phyloP scores from a whole-genome alignment of 2,113 vertebrate species.

The Xiphorhynchus elegans region DNA sequence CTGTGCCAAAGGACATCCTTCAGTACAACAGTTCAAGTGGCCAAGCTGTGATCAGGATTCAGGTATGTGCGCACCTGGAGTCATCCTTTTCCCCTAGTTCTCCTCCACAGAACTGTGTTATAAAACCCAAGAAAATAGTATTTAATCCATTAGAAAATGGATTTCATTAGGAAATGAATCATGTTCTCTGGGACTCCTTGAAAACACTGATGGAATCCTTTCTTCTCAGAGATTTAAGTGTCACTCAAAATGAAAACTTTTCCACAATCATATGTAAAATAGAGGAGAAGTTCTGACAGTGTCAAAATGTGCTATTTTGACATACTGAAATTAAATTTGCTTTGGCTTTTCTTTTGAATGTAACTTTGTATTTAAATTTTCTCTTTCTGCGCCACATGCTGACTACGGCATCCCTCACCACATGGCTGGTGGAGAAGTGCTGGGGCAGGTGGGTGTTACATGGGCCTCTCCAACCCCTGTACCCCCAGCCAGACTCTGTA shows the following conservation, averaged over 20 bases:
- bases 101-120: background rate
- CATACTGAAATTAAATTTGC: background rate
- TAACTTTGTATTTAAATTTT: background rate
- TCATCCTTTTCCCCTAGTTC: background rate
- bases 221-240: background rate
- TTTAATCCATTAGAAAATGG: background rate
- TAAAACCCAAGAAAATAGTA: background rate
- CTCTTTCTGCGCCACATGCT: background rate
- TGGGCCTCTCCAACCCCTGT: background rate
- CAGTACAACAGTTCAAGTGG: background rate
- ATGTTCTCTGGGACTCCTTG: background rate
- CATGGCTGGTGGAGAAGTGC: background rate
- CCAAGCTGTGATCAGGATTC: background rate
- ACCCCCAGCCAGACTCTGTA: background rate
- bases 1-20: background rate
- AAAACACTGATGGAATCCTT: background rate
- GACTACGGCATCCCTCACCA: accelerated
- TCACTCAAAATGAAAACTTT: background rate
- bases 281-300: background rate
- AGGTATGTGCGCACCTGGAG: background rate
- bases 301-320: background rate
- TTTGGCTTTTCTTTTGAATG: background rate
- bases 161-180: background rate
- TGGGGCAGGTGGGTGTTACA: background rate
- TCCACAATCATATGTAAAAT: background rate